Evolutionary conservation across 2,888 invertebrate species (phyloP).

Genomic region (Oxyteleia sp.): DNA sequence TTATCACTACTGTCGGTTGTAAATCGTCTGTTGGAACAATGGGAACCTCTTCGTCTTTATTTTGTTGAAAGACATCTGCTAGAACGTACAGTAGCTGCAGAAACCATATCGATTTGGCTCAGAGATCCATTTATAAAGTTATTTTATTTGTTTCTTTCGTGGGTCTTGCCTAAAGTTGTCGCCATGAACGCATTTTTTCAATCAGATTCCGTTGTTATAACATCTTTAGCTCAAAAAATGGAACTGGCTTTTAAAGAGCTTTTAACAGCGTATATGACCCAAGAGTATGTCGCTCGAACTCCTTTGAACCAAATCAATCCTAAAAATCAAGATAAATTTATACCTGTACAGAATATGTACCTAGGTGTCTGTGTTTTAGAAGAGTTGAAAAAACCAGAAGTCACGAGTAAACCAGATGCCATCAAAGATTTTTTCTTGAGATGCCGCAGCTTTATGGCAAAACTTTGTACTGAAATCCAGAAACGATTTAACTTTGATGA

Average conservation of each 20-base stretch:
- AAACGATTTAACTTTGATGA: slow-evolving; percentile 71
- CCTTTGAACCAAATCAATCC: slow-evolving; percentile 68
- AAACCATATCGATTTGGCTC: too few relatives aligned
- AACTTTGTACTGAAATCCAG: slow-evolving; percentile 59
- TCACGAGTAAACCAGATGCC: slow-evolving; percentile 57
- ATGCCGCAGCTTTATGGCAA: slow-evolving; percentile 60
- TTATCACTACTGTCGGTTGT: slow-evolving; percentile 48
- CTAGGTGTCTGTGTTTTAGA: slow-evolving; percentile 59
- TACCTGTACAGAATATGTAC: slow-evolving; percentile 61
- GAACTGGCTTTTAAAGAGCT: slow-evolving; percentile 66
- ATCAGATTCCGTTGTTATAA: slow-evolving; percentile 64
- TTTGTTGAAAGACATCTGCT: too few relatives aligned
- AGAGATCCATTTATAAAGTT: slow-evolving; percentile 75
- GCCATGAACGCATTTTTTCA: slow-evolving; percentile 71
- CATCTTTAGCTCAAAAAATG: slow-evolving; percentile 59
- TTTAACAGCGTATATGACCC: slow-evolving; percentile 70
- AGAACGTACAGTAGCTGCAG: too few relatives aligned
- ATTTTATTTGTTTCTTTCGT: slow-evolving; percentile 71
- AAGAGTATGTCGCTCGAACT: slow-evolving; percentile 61
- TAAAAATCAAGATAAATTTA: slow-evolving; percentile 37
- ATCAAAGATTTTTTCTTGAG: slow-evolving; percentile 55
- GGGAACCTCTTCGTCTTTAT: slow-evolving; percentile 60
- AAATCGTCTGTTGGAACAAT: slow-evolving; percentile 45
- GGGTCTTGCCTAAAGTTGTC: slow-evolving; percentile 69
- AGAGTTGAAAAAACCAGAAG: too few relatives aligned